Percentiles rank a stretch among this genome's conserved stretches.
These are phyloP conservation scores for Arion vulgaris DNA, from an alignment of 1,140 invertebrate species.

Conservation along the genomic window DNA sequence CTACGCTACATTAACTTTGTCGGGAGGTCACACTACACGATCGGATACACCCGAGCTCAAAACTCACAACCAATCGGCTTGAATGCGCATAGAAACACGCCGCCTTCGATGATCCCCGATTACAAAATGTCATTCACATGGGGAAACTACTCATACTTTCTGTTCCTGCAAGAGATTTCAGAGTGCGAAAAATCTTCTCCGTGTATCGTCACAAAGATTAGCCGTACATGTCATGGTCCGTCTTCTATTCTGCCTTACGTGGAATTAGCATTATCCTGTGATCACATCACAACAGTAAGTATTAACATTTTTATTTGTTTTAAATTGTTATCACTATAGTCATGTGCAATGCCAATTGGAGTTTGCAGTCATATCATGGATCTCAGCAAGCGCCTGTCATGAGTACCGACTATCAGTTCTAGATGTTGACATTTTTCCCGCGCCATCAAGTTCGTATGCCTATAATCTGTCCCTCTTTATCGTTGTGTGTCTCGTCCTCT, in stretches of 20 bases:
- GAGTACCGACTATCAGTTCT: too few relatives aligned
- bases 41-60: not conserved
- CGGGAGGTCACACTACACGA: not conserved
- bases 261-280: not conserved
- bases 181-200: not conserved
- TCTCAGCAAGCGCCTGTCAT: too few relatives aligned
- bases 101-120: not conserved
- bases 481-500: too few relatives aligned
- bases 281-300: not conserved
- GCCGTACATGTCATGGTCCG: not conserved
- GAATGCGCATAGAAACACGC: too few relatives aligned
- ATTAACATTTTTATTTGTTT: too few relatives aligned
- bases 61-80: not conserved
- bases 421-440: too few relatives aligned
- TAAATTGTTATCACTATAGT: not conserved
- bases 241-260: not conserved
- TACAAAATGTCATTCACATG: conserved; percentile 5
- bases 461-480: too few relatives aligned
- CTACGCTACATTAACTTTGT: not conserved
- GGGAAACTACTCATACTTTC: not conserved
- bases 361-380: too few relatives aligned
- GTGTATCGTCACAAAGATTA: conserved; percentile 2
- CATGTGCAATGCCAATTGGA: too few relatives aligned
- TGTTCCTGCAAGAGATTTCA: conserved; percentile 15
- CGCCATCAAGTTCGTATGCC: too few relatives aligned